phyloP scores from a whole-genome alignment of 2,888 invertebrate genomes.

The Drosophila subquinaria region DNA sequence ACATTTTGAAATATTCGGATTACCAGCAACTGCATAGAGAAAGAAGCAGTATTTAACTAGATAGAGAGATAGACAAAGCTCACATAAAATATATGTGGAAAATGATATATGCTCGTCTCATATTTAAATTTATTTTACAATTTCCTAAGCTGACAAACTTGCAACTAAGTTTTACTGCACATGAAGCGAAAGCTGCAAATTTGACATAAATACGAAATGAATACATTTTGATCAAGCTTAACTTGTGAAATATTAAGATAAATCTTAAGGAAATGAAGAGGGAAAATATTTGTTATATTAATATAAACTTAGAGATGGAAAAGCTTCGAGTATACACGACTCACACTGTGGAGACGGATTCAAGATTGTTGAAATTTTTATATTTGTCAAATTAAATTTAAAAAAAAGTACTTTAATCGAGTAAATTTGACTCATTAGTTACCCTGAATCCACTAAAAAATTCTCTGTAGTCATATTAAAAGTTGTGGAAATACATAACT shows the following conservation, averaged over 20 bases:
- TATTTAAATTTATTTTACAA: constrained; percentile 75
- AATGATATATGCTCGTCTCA: constrained; percentile 62
- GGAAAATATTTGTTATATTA: background rate
- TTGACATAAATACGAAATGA: constrained; percentile 36
- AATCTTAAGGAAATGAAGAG: background rate
- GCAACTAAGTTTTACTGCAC: constrained; percentile 16
- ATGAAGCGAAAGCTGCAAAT: constrained; percentile 22
- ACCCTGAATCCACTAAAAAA: too few relatives aligned
- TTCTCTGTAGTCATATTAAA: too few relatives aligned
- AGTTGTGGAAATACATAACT: too few relatives aligned
- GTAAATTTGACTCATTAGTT: too few relatives aligned
- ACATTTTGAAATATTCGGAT: constrained; percentile 21
- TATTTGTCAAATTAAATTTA: too few relatives aligned
- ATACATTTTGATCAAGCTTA: constrained; percentile 24
- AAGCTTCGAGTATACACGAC: background rate
- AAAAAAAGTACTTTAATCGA: too few relatives aligned
- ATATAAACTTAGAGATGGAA: background rate
- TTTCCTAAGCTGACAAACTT: constrained; percentile 60
- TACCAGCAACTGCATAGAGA: constrained; percentile 6
- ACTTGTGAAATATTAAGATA: constrained; percentile 20
- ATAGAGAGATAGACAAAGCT: background rate
- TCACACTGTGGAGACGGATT: background rate
- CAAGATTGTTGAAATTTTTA: background rate
- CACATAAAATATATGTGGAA: constrained; percentile 10
- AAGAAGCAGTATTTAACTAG: background rate